Evolutionary conservation across 35 echinoderm and acorn worm genomes (phyloP), one percentile per base, ranked within the genome.

Genomic region (Chiridota heheva): DNA sequence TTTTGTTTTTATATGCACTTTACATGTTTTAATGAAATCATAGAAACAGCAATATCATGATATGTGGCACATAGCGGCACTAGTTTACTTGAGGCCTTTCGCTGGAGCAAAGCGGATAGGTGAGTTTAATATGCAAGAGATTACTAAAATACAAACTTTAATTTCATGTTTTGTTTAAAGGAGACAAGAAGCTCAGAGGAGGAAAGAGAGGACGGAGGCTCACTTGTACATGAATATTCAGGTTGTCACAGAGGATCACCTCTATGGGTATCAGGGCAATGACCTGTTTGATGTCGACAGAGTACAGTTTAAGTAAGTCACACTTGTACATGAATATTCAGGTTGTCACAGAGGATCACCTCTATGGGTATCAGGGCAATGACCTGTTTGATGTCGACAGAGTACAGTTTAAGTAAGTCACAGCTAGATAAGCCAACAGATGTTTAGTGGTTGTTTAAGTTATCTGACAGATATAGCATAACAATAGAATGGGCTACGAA

Each of bases 201-300:
- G 95, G 71, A 98, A 97, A 41, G 95, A 98, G 73, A 91, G 86
- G 48, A 92, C 80, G 31, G 95, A 98, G 71, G 95, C 95, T 8
- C 95, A 98, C 64, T 69, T 98, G 48, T 98, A 98, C 65, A 98
- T 98, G 95, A 91, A 85, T 7, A 55, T 98, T 42, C 84, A 89
- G 41, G 95, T 92, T 36, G 76, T 84, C 48, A 81, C 85, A 60
- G 95, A 98, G 57, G 95, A 98, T 68, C 84, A 98, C 34, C 84
- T 98, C 85, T 98, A 88, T 74, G 95, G 88, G 74, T 89, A 98
- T 75, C 95, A 98, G 81, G 89, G 88, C 39, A 98, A 98, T 22
- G 95, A 98, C 69, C 76, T 92, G 42, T 91, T 85, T 82, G 95
- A 98, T 60, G 61, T 74, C 8, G 91, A 95, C 58, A 95, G 80